Evolutionary conservation across 2,797 vertebrate genomes (phyloP), one percentile per base, ranked within the genome.

Genomic region (Leucoraja ocellata): DNA sequence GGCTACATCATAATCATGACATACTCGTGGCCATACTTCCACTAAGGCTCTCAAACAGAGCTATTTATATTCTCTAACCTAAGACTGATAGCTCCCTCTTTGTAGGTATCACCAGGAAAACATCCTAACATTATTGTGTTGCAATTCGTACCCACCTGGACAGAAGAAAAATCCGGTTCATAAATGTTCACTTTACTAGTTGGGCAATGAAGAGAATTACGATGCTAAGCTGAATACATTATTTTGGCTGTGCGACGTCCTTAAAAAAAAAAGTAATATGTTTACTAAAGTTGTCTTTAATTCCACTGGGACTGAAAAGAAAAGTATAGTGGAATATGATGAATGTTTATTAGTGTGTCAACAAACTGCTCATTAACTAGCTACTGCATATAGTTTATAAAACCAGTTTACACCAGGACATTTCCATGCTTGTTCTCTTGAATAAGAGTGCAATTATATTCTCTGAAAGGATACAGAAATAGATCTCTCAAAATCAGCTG

Each of bases 261-360:
- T 92, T 7, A 92, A 92, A 91, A 91, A 91, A 91, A 65, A 14
- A 91, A 6, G 71, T 76, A 92, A 92, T 73, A 92, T 76, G 46
- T 92, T 92, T 92, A 54, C 90, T 14, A 25, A 54, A 92, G 71
- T 76, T 92, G 21, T 92, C 90, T 39, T 76, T 76, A 76, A 92
- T 46, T 92, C 39, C 23, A 58, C 39, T 76, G 68, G 46, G 71
- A 39, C 23, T 92, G 90, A 92, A 92, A 92, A 92, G 71, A 92
- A 92, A 92, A 92, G 46, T 92, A 74, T 92, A 92, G 90, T 92
- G 90, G 68, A 92, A 92, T 76, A 92, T 74, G 90, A 92, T 76
- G 90, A 92, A 92, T 92, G 90, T 92, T 92, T 92, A 92, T 92
- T 92, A 74, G 71, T 76, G 13, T 92, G 90, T 92, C 90, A 92